These are phyloP conservation scores for Bujurquina vittata DNA, from an alignment of 2,113 vertebrate species.

Conservation along the genomic window DNA sequence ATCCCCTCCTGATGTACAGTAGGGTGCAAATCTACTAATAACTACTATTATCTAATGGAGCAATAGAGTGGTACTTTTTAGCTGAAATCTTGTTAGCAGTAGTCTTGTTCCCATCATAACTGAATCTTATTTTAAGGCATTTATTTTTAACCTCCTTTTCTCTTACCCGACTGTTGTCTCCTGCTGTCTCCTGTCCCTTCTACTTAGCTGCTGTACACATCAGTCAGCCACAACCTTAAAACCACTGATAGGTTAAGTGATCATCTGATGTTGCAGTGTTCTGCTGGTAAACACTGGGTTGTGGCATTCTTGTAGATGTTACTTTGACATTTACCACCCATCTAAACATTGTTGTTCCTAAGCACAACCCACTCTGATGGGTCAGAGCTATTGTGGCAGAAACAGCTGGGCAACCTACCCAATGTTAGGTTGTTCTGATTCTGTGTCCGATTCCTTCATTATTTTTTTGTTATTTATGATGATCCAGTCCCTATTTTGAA, in stretches of 20 bases:
- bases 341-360: neutral
- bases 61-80: neutral
- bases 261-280: neutral
- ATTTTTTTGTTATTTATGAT: neutral
- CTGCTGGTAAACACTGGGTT: neutral
- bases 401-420: neutral
- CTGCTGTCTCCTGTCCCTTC: neutral
- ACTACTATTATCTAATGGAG: slow-evolving; percentile 2
- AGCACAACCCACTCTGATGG: neutral
- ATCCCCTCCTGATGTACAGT: neutral
- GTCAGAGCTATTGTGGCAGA: neutral
- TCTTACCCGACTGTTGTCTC: neutral
- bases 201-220: neutral
- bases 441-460: neutral
- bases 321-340: neutral
- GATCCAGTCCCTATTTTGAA: neutral
- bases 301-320: neutral
- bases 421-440: neutral
- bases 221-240: neutral
- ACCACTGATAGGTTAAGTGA: neutral
- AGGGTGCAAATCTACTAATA: slow-evolving; percentile 5
- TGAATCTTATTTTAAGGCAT: neutral
- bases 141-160: slow-evolving; percentile 2
- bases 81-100: neutral
- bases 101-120: neutral